phyloP scores from a whole-genome alignment of 2,888 invertebrate genomes.

The Parthenolecanium corni region DNA sequence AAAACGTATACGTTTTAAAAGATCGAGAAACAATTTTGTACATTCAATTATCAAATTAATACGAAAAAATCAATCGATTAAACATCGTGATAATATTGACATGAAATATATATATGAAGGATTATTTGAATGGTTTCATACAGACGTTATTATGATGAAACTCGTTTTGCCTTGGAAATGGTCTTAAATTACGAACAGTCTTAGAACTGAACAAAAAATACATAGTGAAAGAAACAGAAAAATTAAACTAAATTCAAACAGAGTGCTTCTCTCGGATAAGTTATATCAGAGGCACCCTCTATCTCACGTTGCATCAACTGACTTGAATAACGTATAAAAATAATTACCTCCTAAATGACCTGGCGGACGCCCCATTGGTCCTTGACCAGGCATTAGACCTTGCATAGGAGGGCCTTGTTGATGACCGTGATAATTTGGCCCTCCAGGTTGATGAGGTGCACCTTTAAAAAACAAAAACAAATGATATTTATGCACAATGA shows the following conservation, averaged over 20 bases:
- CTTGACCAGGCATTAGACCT: conserved; percentile 59
- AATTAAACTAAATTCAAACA: neutral
- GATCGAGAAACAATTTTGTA: no score
- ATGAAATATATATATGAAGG: neutral
- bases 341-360: conserved; percentile 37
- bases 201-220: neutral
- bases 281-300: neutral
- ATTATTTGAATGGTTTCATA: neutral
- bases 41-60: no score
- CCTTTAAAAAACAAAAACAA: conserved; percentile 25
- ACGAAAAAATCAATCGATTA: no score
- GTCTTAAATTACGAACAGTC: neutral
- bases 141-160: neutral
- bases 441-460: conserved; percentile 40
- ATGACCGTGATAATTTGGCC: conserved; percentile 35
- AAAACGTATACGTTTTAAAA: no score
- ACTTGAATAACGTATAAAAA: conserved; percentile 15
- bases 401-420: conserved; percentile 44
- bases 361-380: conserved; percentile 50
- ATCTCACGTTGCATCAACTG: neutral
- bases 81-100: no score
- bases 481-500: conserved; percentile 14
- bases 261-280: neutral
- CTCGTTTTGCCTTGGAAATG: conserved; percentile 18
- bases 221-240: neutral